These are phyloP conservation scores for Oreocharis arfaki DNA, from an alignment of 2,113 vertebrate species.

Conservation along the genomic window DNA sequence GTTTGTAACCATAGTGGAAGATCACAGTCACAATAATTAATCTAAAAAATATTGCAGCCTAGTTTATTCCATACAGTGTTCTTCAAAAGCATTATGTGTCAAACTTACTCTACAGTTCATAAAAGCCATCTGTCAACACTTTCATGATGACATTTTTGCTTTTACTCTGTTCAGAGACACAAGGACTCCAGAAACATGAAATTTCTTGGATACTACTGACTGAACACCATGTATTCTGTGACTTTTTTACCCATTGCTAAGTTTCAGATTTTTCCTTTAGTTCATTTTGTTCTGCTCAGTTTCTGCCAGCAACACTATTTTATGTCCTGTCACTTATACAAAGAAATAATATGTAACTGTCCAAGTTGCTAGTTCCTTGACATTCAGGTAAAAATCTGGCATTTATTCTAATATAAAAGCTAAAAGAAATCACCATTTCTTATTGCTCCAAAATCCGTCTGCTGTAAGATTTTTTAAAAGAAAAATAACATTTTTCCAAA, in stretches of 20 bases:
- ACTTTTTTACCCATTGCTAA: background rate
- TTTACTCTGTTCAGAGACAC: background rate
- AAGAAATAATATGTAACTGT: background rate
- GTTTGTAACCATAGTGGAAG: background rate
- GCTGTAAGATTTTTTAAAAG: background rate
- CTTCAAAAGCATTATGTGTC: background rate
- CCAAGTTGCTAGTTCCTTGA: background rate
- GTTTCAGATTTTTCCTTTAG: background rate
- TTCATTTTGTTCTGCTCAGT: background rate
- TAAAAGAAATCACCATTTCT: background rate
- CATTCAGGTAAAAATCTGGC: background rate
- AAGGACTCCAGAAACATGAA: background rate
- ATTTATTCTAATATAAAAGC: background rate
- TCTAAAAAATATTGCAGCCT: background rate
- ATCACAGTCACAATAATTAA: conserved; percentile 23
- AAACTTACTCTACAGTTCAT: background rate
- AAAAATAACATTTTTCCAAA: background rate
- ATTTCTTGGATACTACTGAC: background rate
- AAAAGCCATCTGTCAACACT: background rate
- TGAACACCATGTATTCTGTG: background rate
- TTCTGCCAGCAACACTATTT: background rate
- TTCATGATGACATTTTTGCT: background rate
- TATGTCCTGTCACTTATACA: background rate
- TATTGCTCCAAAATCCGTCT: background rate
- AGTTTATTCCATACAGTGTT: background rate